A percentile compares a stretch with the other conserved stretches of the same genome.
Evolutionary conservation across 2,113 vertebrate species (phyloP).

Genomic region (Oostethus manadensis): DNA sequence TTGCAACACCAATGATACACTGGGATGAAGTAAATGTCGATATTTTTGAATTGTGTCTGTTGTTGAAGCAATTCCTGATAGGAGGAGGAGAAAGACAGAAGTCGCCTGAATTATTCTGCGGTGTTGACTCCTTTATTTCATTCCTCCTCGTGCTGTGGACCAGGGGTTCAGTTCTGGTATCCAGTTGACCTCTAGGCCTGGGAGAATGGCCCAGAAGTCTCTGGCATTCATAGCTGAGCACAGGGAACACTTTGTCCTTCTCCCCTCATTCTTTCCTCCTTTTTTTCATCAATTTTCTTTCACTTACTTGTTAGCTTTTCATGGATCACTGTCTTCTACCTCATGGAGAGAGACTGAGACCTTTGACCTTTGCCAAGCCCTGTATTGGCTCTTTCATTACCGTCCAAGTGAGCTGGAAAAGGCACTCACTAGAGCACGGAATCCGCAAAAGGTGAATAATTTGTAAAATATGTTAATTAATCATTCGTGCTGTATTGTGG

Average conservation of each 20-base stretch:
- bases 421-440: background rate
- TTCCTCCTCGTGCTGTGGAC: slow-evolving; percentile 15
- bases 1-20: no score
- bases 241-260: slow-evolving; percentile 53
- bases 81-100: background rate
- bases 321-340: slow-evolving; percentile 11
- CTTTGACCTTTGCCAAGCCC: slow-evolving; percentile 1
- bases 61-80: background rate
- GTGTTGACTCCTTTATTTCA: background rate
- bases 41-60: background rate
- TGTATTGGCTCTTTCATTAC: background rate
- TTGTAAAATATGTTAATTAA: no score
- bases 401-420: background rate
- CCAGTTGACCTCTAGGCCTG: slow-evolving; percentile 34
- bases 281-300: slow-evolving; percentile 3
- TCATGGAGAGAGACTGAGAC: slow-evolving; percentile 4
- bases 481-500: no score
- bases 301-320: slow-evolving; percentile 23
- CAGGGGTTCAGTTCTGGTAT: slow-evolving; percentile 27
- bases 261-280: slow-evolving; percentile 11
- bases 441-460: background rate
- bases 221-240: slow-evolving; percentile 33
- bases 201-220: slow-evolving; percentile 28
- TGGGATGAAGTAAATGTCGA: background rate
- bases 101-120: background rate